Conservation (phyloP, 2,888 invertebrate species). For the Stictocephala bisonia region DNA sequence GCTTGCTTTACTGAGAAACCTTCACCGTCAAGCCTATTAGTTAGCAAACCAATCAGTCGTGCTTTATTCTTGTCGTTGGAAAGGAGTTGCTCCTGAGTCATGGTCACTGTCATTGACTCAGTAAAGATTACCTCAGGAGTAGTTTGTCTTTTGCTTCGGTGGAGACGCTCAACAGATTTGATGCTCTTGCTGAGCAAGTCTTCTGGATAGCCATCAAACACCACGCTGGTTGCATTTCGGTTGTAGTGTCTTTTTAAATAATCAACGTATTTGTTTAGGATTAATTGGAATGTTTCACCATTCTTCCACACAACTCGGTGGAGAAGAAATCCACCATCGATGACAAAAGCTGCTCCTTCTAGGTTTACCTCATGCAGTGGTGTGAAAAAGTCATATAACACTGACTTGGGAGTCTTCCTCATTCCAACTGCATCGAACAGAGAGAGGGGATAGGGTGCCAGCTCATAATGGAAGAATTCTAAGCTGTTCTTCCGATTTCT, state of each 20-base stretch:
- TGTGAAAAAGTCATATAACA: too few relatives aligned
- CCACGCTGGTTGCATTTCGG: neutral
- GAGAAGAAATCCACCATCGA: constrained; percentile 61
- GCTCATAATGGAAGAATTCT: too few relatives aligned
- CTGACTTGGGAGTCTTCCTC: too few relatives aligned
- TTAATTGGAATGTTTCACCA: constrained; percentile 19
- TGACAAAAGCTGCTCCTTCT: too few relatives aligned
- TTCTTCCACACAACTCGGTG: too few relatives aligned
- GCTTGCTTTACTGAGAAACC: constrained; percentile 43
- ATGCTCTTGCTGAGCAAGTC: neutral
- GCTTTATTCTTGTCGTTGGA: constrained; percentile 33
- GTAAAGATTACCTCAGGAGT: neutral
- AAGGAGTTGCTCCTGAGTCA: constrained; percentile 29
- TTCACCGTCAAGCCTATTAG: constrained; percentile 32
- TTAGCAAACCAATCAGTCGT: constrained; percentile 43
- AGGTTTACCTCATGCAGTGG: too few relatives aligned
- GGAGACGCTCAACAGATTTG: neutral
- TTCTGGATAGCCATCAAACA: neutral
- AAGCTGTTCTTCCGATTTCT: too few relatives aligned
- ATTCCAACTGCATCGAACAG: too few relatives aligned
- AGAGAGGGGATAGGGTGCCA: too few relatives aligned
- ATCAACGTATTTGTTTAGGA: constrained; percentile 22
- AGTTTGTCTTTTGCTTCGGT: neutral
- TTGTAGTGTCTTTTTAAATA: constrained; percentile 38
- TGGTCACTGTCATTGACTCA: neutral